Percentiles rank a stretch among this genome's conserved stretches.
These are phyloP conservation scores for Notolepis coatsorum DNA, from an alignment of 2,797 vertebrate species.

Conservation along the genomic window DNA sequence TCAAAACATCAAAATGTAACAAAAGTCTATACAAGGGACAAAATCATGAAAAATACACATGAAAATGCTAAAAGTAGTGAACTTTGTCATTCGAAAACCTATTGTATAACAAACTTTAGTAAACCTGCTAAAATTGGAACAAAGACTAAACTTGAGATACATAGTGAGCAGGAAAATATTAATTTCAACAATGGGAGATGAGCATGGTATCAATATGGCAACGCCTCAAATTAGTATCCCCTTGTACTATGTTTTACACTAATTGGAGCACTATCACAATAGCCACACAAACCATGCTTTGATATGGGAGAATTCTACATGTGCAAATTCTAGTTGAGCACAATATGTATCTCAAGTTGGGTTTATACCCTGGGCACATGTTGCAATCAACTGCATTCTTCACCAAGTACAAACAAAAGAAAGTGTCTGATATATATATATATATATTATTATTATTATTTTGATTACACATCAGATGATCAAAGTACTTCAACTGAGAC, in stretches of 20 bases:
- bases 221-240: not conserved
- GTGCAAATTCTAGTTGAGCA: not conserved
- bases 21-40: slow-evolving; percentile 66
- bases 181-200: not conserved
- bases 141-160: slow-evolving; percentile 1
- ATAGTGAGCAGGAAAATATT: not conserved
- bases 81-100: slow-evolving; percentile 7
- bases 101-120: not conserved
- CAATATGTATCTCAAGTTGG: not conserved
- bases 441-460: too few species aligned
- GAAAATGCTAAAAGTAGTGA: slow-evolving; percentile 22
- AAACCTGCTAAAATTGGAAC: not conserved
- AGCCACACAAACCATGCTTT: slow-evolving; percentile 44
- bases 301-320: slow-evolving; percentile 1
- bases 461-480: not conserved
- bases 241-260: slow-evolving; percentile 4
- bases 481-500: not conserved
- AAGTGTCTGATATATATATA: not conserved
- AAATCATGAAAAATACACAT: slow-evolving; percentile 43
- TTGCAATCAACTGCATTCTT: not conserved
- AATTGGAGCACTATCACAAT: not conserved
- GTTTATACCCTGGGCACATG: not conserved
- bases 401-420: not conserved
- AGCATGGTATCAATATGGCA: not conserved
- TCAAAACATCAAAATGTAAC: slow-evolving; percentile 48